Evolutionary conservation across 2,797 vertebrate species (phyloP).

Genomic region (Etheostoma perlongum): DNA sequence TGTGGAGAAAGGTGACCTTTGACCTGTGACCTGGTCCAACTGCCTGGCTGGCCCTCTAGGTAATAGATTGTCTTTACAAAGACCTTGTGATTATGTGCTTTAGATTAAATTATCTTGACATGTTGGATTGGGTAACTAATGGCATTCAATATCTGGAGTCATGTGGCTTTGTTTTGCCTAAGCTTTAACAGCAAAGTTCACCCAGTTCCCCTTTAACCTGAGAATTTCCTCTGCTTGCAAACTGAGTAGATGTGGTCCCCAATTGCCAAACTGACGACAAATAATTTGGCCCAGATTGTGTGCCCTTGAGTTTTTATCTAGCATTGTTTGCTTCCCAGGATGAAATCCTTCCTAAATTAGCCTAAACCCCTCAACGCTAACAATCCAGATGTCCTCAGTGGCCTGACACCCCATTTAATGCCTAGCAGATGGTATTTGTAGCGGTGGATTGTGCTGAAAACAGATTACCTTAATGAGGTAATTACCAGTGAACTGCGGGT

Average conservation of each 20-base stretch:
- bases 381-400: constrained; percentile 68
- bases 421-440: constrained; percentile 69
- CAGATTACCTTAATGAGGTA: constrained; percentile 73
- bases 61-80: constrained; percentile 57
- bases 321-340: constrained; percentile 44
- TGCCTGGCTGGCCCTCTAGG: constrained; percentile 23
- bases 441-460: constrained; percentile 60
- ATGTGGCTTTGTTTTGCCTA: constrained; percentile 37
- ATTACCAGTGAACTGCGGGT: constrained; percentile 65
- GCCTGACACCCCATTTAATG: constrained; percentile 65
- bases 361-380: constrained; percentile 41
- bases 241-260: constrained; percentile 3
- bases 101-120: constrained; percentile 58
- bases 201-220: constrained; percentile 30
- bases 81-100: constrained; percentile 37
- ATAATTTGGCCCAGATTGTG: constrained; percentile 6
- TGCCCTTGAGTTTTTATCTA: constrained; percentile 37
- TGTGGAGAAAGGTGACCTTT: constrained; percentile 51
- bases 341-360: constrained; percentile 45
- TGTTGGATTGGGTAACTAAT: constrained; percentile 13
- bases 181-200: constrained; percentile 14
- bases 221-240: constrained; percentile 18
- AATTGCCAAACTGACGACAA: constrained; percentile 20
- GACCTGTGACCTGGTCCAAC: constrained; percentile 34
- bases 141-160: constrained; percentile 26